A percentile compares a stretch with the other conserved stretches of the same genome.
Conservation (phyloP, 2,113 vertebrate species). For the Sphyrna mokarran region DNA sequence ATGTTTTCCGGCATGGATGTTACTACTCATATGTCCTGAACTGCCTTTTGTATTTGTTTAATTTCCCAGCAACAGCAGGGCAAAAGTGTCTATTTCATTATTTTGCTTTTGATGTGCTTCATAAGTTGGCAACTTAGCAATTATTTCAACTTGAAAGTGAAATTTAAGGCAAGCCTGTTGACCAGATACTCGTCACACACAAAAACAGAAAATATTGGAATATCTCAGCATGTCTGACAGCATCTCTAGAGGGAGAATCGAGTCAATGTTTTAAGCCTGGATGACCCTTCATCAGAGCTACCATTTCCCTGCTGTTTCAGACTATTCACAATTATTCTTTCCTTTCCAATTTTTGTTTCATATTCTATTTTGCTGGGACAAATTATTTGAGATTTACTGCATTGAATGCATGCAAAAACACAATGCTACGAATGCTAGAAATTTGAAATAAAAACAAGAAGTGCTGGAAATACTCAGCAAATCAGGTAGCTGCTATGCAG, state of each 20-base stretch:
- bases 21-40: neutral
- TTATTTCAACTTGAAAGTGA: neutral
- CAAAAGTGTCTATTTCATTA: neutral
- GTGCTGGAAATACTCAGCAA: neutral
- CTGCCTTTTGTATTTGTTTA: neutral
- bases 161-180: neutral
- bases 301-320: neutral
- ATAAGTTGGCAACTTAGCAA: neutral
- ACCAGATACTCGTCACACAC: neutral
- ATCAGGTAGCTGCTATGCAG: neutral
- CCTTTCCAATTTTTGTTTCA: neutral
- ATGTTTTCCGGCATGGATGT: neutral
- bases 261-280: too few species aligned
- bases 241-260: too few species aligned
- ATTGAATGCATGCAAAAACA: neutral
- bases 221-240: too few species aligned
- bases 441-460: neutral
- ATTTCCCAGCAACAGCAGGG: neutral
- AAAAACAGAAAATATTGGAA: too few species aligned
- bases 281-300: too few species aligned
- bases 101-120: neutral
- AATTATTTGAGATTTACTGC: neutral
- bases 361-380: neutral
- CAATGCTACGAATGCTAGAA: neutral
- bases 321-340: neutral